Conservation (phyloP, 1,140 invertebrate genomes). For the Calliopsis andreniformis region DNA sequence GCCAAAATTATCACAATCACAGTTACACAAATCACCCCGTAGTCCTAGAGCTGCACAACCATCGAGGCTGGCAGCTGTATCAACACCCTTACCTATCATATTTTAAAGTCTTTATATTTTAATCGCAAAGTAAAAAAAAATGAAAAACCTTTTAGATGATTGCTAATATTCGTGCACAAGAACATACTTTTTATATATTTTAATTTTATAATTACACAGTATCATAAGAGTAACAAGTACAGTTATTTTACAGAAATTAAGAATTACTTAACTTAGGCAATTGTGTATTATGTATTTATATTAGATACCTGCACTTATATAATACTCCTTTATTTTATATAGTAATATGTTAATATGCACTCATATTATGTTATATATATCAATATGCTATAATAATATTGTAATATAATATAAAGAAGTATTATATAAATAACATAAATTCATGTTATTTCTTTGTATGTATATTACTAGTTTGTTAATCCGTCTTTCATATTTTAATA, state of each 20-base stretch:
- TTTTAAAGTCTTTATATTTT: slow-evolving; percentile 40
- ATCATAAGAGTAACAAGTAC: background rate
- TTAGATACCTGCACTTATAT: background rate
- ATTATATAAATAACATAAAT: background rate
- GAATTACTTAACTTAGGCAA: background rate
- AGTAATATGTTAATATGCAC: background rate
- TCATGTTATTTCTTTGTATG: background rate
- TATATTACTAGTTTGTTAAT: background rate
- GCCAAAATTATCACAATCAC: slow-evolving; percentile 34
- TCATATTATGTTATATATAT: slow-evolving; percentile 1
- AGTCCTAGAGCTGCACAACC: slow-evolving; percentile 58
- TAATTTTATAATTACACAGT: background rate
- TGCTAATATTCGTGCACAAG: background rate
- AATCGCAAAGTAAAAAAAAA: too few species aligned
- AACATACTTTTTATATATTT: slow-evolving; percentile 4
- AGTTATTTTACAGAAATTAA: background rate
- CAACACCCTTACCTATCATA: slow-evolving; percentile 51
- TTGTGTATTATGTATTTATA: background rate
- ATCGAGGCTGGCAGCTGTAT: slow-evolving; percentile 53
- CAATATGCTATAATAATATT: background rate
- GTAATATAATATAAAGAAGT: too few species aligned
- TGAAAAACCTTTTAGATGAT: background rate
- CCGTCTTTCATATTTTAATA: slow-evolving; percentile 1
- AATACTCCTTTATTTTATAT: background rate
- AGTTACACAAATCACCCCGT: slow-evolving; percentile 53